Conservation (phyloP, 2,888 invertebrate species). For the Schizaphis graminum region DNA sequence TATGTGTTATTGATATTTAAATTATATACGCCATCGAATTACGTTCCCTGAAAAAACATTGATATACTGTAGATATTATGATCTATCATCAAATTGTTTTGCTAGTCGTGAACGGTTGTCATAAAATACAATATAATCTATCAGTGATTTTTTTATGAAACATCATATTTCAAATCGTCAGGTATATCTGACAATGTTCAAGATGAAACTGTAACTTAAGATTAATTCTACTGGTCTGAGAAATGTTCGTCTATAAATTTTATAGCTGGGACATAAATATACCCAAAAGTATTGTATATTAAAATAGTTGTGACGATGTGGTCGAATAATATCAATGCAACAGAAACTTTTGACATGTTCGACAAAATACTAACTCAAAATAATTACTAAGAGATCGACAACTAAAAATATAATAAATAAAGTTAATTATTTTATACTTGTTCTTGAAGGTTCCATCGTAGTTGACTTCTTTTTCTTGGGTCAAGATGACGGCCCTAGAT, state of each 20-base stretch:
- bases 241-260: background rate
- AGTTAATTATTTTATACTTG: constrained; percentile 66
- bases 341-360: background rate
- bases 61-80: too few relatives aligned
- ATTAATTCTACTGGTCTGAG: background rate
- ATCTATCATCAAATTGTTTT: background rate
- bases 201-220: background rate
- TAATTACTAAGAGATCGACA: background rate
- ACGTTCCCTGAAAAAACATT: background rate
- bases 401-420: background rate
- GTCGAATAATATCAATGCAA: background rate
- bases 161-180: background rate
- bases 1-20: background rate
- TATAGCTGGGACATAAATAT: background rate
- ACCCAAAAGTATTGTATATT: background rate
- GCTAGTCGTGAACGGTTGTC: background rate
- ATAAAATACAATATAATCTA: background rate
- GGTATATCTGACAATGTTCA: background rate
- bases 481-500: constrained; percentile 67
- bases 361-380: background rate
- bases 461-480: constrained; percentile 67
- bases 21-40: background rate
- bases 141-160: background rate
- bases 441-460: constrained; percentile 68
- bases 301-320: background rate